A percentile compares a stretch with the other conserved stretches of the same genome.
Evolutionary conservation across 1,140 invertebrate genomes (phyloP).

Genomic region (Platyscapa corneri): DNA sequence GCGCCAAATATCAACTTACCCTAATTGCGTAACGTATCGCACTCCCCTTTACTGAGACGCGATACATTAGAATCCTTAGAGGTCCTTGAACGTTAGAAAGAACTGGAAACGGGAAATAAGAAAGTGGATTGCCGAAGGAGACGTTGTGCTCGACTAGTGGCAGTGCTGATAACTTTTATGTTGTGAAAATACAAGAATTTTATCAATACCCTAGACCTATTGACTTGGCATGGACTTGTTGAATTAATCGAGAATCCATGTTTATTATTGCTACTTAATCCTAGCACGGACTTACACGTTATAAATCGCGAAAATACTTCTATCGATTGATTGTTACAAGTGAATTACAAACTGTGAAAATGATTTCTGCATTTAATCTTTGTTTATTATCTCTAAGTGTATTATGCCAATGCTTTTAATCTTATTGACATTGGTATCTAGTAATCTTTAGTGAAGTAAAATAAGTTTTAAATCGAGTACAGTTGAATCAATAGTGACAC

Average conservation of each 20-base stretch:
- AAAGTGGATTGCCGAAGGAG: neutral
- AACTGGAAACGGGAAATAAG: neutral
- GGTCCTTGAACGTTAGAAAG: neutral
- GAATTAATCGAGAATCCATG: too few relatives aligned
- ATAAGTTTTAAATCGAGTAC: too few relatives aligned
- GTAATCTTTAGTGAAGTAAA: neutral
- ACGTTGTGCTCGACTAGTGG: neutral
- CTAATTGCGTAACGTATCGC: conserved; percentile 24
- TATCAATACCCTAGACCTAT: neutral
- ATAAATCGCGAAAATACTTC: neutral
- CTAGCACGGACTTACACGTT: neutral
- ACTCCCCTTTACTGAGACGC: neutral
- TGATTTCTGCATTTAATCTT: too few relatives aligned
- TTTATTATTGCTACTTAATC: neutral
- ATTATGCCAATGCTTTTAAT: too few relatives aligned
- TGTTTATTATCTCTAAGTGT: too few relatives aligned
- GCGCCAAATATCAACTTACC: conserved; percentile 50
- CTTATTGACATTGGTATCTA: too few relatives aligned
- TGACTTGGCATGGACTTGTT: too few relatives aligned
- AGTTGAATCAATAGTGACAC: too few relatives aligned
- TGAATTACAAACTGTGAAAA: neutral
- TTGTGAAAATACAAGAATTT: too few relatives aligned
- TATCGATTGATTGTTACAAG: neutral
- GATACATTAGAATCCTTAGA: conserved; percentile 17
- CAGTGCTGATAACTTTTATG: neutral